Base-by-base conservation (phyloP, 92 coral and sea anemone genomes). In the Muricea muricata region DNA sequence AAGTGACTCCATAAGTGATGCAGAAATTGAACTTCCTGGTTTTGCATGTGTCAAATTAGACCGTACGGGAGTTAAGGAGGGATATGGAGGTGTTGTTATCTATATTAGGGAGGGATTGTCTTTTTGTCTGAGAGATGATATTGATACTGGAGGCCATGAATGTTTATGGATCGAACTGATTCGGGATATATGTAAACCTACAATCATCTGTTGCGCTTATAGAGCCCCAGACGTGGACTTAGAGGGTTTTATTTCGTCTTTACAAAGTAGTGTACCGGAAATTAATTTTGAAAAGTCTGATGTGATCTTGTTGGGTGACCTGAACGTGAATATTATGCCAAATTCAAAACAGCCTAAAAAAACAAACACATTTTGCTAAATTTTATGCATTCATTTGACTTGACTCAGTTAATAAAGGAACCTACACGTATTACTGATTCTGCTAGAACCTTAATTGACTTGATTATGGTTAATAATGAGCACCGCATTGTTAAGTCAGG, bases 81-180 rank as follows among this genome's bases (percentile, higher is more conserved):
- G 73, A 13, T n/a, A n/a, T n/a, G 88, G 91, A 20, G 91, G 84
- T 24, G 84, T 73, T 60, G 87, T 82, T n/a, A 68, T 52, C 7
- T 87, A 80, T 32, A 52, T 87, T 20, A 30, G 80, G 48, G 71
- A 87, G 18, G 54, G 88, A 26, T 55, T 88, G 78, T 55, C 79
- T 17, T 88, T 83, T 80, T 45, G 84, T 56, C 65, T 83, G 9
- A 55, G 91, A 30, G 40, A 84, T n/a, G n/a, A n/a, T 75, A 24
- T 84, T 33, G 48, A 88, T 67, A 65, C 55, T 54, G 83, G 73
- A 47, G 85, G 67, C 10, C 42, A 61, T 20, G 91, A 88, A 78
- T 77, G 69, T 46, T 12, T 75, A 50, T 89, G 89, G 89, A 68
- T 89, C 66, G 92, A 85, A 60, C 32, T 89, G 15, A 56, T 69